A percentile compares a stretch with the other conserved stretches of the same genome.
Conservation (phyloP, 2,113 vertebrate genomes). For the Protomyctophum bolini region DNA sequence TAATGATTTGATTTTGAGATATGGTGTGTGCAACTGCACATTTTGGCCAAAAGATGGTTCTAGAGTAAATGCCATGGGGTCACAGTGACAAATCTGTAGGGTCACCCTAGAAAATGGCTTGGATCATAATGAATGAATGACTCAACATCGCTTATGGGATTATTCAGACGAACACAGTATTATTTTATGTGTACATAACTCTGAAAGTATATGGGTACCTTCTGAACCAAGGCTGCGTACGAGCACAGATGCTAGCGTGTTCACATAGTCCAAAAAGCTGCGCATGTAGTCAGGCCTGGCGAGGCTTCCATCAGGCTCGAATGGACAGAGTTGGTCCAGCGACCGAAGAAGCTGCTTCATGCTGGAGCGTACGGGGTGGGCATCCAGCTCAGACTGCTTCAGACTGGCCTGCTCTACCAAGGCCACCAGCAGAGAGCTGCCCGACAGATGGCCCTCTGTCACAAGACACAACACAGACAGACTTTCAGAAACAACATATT, state of each 20-base stretch:
- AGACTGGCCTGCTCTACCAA: slow-evolving; percentile 86
- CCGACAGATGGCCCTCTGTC: slow-evolving; percentile 75
- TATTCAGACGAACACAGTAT: too few relatives aligned
- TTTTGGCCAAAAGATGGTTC: too few relatives aligned
- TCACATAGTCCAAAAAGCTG: slow-evolving; percentile 86
- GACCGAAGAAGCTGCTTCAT: slow-evolving; percentile 86
- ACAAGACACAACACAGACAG: background rate
- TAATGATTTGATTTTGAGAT: too few relatives aligned
- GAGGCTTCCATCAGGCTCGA: slow-evolving; percentile 51
- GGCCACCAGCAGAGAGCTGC: slow-evolving; percentile 73
- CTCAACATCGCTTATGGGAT: too few relatives aligned
- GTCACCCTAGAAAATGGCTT: too few relatives aligned
- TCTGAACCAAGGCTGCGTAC: slow-evolving; percentile 87
- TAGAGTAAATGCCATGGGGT: too few relatives aligned
- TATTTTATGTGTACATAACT: too few relatives aligned
- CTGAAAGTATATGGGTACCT: slow-evolving; percentile 53
- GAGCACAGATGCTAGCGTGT: slow-evolving; percentile 83
- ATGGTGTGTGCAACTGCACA: too few relatives aligned
- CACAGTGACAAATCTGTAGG: too few relatives aligned
- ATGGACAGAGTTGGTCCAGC: slow-evolving; percentile 79
- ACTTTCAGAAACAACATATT: too few relatives aligned
- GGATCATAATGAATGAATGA: too few relatives aligned
- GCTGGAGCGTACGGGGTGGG: slow-evolving; percentile 83
- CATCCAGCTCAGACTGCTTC: slow-evolving; percentile 83
- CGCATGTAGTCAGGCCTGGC: slow-evolving; percentile 80